Conservation (phyloP, 2,113 vertebrate species). For the Heloderma charlesbogerti region DNA sequence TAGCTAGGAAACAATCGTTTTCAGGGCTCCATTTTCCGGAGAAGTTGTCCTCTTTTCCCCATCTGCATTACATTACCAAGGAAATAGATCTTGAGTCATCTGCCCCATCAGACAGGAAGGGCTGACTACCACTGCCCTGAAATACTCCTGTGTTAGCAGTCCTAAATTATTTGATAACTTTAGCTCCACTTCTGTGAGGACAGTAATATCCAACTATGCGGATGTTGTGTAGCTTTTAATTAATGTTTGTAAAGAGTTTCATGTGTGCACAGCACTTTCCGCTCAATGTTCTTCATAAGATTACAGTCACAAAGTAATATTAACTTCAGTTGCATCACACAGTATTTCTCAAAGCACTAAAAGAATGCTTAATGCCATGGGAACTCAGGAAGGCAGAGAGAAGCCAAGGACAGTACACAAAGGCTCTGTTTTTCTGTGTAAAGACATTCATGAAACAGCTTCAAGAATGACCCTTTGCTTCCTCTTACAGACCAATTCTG, state of each 20-base stretch:
- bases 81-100: neutral
- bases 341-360: neutral
- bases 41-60: neutral
- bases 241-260: slow-evolving; percentile 31
- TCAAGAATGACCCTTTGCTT: neutral
- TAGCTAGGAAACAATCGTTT: neutral
- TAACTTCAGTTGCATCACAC: slow-evolving; percentile 27
- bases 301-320: slow-evolving; percentile 5
- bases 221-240: slow-evolving; percentile 42
- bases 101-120: neutral
- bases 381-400: neutral
- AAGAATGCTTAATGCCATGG: slow-evolving; percentile 1
- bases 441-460: neutral
- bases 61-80: neutral
- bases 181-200: neutral
- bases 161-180: neutral
- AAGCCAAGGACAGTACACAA: neutral
- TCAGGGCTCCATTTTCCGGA: neutral
- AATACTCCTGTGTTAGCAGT: slow-evolving; percentile 21
- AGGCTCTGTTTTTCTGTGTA: neutral
- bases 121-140: neutral
- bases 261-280: slow-evolving; percentile 21
- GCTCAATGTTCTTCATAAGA: neutral
- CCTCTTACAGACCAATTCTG: neutral
- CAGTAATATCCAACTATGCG: slow-evolving; percentile 16